Evolutionary conservation across 1,140 invertebrate species (phyloP), one percentile per base, ranked within the genome.

Genomic region (Leptoteleia sp.): DNA sequence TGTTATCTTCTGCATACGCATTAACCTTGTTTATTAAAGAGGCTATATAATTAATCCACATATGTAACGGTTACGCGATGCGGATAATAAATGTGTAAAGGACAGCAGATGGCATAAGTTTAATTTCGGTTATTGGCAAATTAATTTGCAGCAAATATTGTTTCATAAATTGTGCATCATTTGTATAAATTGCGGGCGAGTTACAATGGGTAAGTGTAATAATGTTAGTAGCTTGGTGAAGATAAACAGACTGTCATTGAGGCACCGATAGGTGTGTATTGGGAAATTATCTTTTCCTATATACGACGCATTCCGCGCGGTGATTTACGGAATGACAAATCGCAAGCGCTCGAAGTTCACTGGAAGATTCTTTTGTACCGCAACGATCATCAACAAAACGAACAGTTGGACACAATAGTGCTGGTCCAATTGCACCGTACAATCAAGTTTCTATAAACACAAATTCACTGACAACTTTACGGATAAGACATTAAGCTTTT

Each of bases 221-320:
- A 62, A 62, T 54, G 43, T 62, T 37, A 57, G 64, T 65, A 67
- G 52, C 61, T 17, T 29, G 22, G 3, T 11, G 37, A 1, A 62
- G 50, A 64, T 68, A 62, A 62, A 67, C 45, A 29, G 29, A 48
- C 33, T 65, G 71, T 50, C 61, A 75, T 55, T 57, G 64, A 70
- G 64, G 35, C 59, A 52, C 8, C 43, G 75, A 70, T 70, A 70
- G 65, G 50, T 70, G 59, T 65, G 65, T 43, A 77, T 77, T 77
- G 65, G 50, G 45, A 71, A 77, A 77, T 71, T 65, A 70, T 71
- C 33, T 57, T 65, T 62, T 64, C 75, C 75, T 71, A 77, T 59
- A 62, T 76, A 50, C 43, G 35, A 52, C 27, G 65, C 75, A 77
- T 71, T 77, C 73, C 65, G 38, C 33, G 45, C 42, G 6, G 40